These are phyloP conservation scores for Parelbella ahira DNA, from an alignment of 2,888 invertebrate genomes.

Conservation along the genomic window DNA sequence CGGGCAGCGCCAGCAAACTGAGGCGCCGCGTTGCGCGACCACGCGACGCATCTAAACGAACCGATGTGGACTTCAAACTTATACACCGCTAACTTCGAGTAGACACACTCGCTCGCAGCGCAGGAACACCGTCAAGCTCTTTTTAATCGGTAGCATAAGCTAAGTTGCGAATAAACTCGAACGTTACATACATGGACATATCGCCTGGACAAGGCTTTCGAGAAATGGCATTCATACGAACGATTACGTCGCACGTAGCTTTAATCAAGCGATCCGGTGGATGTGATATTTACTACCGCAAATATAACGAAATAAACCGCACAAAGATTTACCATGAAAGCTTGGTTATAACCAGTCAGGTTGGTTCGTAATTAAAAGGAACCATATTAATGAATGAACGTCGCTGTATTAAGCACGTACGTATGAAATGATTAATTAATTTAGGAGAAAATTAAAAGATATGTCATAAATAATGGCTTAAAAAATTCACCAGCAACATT, in stretches of 20 bases:
- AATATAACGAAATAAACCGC: constrained; percentile 38
- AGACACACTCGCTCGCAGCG: constrained; percentile 36
- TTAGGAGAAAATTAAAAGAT: not conserved
- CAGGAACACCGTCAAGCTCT: constrained; percentile 32
- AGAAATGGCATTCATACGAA: constrained; percentile 59
- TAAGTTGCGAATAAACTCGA: constrained; percentile 67
- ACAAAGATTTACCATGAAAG: constrained; percentile 9
- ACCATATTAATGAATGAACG: not conserved
- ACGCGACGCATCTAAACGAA: constrained; percentile 59
- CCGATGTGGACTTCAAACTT: constrained; percentile 70
- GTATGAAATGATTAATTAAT: not conserved
- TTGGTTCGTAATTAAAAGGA: constrained; percentile 3
- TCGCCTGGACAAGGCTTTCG: constrained; percentile 64
- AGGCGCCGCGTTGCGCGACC: constrained; percentile 56
- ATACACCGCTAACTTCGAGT: constrained; percentile 64
- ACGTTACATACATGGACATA: constrained; percentile 65
- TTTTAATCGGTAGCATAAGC: constrained; percentile 56
- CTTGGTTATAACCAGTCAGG: not conserved
- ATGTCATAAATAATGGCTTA: not conserved
- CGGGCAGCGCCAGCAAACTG: constrained; percentile 75
- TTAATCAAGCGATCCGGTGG: constrained; percentile 42
- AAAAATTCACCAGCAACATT: too few relatives aligned
- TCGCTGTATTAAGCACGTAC: not conserved
- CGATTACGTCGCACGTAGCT: constrained; percentile 47
- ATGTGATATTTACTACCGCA: constrained; percentile 38